These are phyloP conservation scores for Spodoptera frugiperda DNA, from an alignment of 1,140 invertebrate species.

Conservation along the genomic window DNA sequence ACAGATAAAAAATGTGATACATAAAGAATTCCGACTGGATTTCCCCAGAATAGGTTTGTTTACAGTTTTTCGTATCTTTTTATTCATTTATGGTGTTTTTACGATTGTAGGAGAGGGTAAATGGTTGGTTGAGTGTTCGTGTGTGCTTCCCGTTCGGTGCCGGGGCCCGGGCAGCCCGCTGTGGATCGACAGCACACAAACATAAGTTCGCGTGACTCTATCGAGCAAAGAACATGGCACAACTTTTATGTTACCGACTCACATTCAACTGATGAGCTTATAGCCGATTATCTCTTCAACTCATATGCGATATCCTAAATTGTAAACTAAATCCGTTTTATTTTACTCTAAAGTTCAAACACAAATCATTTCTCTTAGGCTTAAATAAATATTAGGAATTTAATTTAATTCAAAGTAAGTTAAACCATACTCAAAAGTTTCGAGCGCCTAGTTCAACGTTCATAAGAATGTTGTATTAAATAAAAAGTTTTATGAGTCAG, in stretches of 20 bases:
- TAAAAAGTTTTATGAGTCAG: neutral
- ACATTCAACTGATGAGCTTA: slow-evolving; percentile 28
- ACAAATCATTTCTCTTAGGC: too few species aligned
- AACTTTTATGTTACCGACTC: slow-evolving; percentile 36
- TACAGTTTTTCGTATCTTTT: slow-evolving; percentile 46
- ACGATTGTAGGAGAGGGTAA: slow-evolving; percentile 35
- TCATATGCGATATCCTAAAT: neutral
- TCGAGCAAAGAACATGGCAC: neutral
- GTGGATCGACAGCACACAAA: slow-evolving; percentile 11
- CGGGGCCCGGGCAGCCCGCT: neutral
- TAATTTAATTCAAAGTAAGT: too few species aligned
- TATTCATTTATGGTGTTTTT: slow-evolving; percentile 47
- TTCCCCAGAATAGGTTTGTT: slow-evolving; percentile 36
- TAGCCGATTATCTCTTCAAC: neutral
- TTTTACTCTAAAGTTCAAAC: neutral
- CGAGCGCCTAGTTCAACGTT: neutral
- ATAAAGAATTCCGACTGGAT: slow-evolving; percentile 8
- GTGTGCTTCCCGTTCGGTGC: slow-evolving; percentile 18
- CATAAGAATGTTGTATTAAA: neutral
- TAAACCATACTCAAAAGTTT: neutral
- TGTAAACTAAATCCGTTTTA: neutral
- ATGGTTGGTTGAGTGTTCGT: slow-evolving; percentile 35
- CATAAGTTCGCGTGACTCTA: slow-evolving; percentile 38
- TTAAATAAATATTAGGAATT: neutral
- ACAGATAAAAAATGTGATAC: neutral